phyloP scores from a whole-genome alignment of 2,888 invertebrate genomes.

The Macropis europaea region DNA sequence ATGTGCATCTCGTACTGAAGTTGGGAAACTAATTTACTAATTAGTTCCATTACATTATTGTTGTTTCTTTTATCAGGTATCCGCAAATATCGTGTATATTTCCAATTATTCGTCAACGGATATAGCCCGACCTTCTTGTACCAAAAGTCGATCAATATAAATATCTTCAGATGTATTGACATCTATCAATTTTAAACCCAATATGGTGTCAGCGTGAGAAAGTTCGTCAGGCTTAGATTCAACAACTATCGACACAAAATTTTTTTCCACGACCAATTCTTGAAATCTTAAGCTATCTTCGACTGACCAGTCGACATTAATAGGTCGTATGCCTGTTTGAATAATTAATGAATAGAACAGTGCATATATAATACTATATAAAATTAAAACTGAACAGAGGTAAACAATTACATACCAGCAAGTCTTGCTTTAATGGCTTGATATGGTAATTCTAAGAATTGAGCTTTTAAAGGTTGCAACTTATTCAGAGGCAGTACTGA shows the following conservation, averaged over 20 bases:
- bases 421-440: constrained; percentile 85
- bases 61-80: background rate
- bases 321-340: constrained; percentile 81
- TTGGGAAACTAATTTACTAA: background rate
- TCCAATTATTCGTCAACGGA: constrained; percentile 4
- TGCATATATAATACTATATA: background rate
- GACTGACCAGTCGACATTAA: constrained; percentile 85
- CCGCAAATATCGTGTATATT: background rate
- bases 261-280: constrained; percentile 85
- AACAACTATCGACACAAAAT: constrained; percentile 86
- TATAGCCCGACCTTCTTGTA: constrained; percentile 83
- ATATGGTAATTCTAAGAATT: constrained; percentile 84
- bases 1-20: background rate
- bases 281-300: constrained; percentile 89
- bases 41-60: background rate
- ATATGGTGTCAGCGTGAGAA: constrained; percentile 83
- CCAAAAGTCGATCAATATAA: constrained; percentile 84
- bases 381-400: background rate
- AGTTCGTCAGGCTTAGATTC: constrained; percentile 84
- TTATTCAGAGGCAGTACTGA: constrained; percentile 82
- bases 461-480: constrained; percentile 81
- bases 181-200: constrained; percentile 87
- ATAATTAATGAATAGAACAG: background rate
- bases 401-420: constrained; percentile 80
- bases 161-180: constrained; percentile 86